phyloP scores from a whole-genome alignment of 2,888 invertebrate species.

The Nemapogon koenigi region DNA sequence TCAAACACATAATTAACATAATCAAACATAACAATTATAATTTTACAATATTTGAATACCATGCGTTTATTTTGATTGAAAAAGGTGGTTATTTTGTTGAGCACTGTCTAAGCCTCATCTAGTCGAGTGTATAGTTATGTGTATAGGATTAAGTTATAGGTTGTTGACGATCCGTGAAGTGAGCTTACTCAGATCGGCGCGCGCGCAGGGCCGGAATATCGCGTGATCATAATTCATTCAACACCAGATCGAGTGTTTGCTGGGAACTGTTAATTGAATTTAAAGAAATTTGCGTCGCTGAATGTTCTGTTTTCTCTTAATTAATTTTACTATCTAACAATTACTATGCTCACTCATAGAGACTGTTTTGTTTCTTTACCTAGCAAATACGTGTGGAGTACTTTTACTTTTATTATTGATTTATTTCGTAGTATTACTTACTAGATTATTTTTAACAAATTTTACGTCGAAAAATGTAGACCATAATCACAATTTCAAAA shows the following conservation, averaged over 20 bases:
- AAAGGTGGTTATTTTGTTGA: background rate
- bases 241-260: no score
- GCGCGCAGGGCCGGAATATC: slow-evolving; percentile 29
- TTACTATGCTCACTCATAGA: slow-evolving; percentile 5
- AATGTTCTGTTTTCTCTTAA: slow-evolving; percentile 12
- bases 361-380: no score
- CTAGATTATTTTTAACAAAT: no score
- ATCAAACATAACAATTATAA: background rate
- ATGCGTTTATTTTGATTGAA: no score
- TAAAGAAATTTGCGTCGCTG: slow-evolving; percentile 9
- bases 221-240: slow-evolving; percentile 6
- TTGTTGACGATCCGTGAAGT: slow-evolving; percentile 42
- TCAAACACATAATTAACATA: background rate
- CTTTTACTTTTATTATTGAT: no score
- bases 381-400: no score
- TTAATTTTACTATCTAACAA: slow-evolving; percentile 17
- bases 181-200: slow-evolving; percentile 25
- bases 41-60: background rate
- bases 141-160: slow-evolving; percentile 37
- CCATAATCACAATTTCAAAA: no score
- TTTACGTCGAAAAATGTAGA: no score
- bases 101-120: slow-evolving; percentile 1
- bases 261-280: slow-evolving; percentile 11
- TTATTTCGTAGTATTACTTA: no score
- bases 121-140: slow-evolving; percentile 1